A percentile compares a stretch with the other conserved stretches of the same genome.
phyloP scores from a whole-genome alignment of 2,888 invertebrate species.

The Cheilosia impressa region DNA sequence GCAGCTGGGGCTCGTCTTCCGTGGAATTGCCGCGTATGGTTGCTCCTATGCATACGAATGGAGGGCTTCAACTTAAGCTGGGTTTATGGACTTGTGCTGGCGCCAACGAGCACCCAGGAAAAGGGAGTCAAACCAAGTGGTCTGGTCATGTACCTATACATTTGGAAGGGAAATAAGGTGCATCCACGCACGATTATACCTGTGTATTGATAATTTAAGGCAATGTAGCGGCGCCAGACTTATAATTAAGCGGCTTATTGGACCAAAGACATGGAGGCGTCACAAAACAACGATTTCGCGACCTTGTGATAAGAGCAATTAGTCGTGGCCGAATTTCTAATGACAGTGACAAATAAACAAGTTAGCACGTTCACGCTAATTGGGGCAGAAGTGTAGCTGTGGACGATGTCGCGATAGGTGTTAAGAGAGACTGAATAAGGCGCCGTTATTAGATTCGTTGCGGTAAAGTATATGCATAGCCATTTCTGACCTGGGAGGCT shows the following conservation, averaged over 20 bases:
- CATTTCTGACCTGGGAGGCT: no score
- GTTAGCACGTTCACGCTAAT: conserved; percentile 27
- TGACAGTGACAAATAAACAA: conserved; percentile 34
- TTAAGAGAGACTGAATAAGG: no score
- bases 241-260: conserved; percentile 37
- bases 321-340: conserved; percentile 1
- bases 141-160: neutral
- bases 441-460: no score
- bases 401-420: no score
- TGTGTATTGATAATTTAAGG: conserved; percentile 31
- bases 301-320: conserved; percentile 2
- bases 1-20: conserved; percentile 56
- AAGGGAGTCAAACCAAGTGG: neutral
- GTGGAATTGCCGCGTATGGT: conserved; percentile 14
- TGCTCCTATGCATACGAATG: conserved; percentile 59
- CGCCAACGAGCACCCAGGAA: conserved; percentile 35
- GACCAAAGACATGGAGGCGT: conserved; percentile 12
- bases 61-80: conserved; percentile 24
- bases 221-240: conserved; percentile 38
- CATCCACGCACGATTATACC: conserved; percentile 11
- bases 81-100: conserved; percentile 59
- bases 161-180: conserved; percentile 48
- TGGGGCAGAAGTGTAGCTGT: neutral
- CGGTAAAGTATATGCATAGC: no score
- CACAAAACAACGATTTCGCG: conserved; percentile 9